Evolutionary conservation across 2,888 invertebrate species (phyloP), one percentile per base, ranked within the genome.

Genomic region (Rhamphomyia laevipes): DNA sequence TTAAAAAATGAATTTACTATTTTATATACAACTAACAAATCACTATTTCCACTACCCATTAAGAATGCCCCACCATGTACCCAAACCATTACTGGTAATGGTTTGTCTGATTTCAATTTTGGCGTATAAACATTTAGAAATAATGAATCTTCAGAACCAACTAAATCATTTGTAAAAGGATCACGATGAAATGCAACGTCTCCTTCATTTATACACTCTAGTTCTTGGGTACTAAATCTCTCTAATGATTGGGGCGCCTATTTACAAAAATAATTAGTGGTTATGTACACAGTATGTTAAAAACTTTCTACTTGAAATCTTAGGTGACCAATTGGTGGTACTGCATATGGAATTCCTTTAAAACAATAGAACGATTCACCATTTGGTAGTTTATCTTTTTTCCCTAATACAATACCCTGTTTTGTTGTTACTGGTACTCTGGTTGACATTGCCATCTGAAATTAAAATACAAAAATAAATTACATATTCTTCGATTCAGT

Each of bases 341-440:
- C 72, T 2, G 78, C 78, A 57, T 76, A 78, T 0, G 78, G 78
- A 43, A 78, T 73, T 2, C 77, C 74, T 53, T 73, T 72, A 56
- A 76, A 78, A 21, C 67, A 67, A 53, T 65, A 70, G 57, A 71
- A 77, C 35, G 66, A 49, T 43, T 64, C 57, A 9, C 72, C 68
- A 56, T 68, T 71, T 1, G 63, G 59, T 37, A 72, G 68, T 45
- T 61, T 63, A 10, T 62, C 57, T 47, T 68, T 55, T 47, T 64
- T 63, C 1, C 78, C 78, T 52, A 68, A 64, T 42, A 78, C 59
- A 57, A 71, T 70, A 2, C 78, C 78, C 48, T 75, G 71, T 40
- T 62, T 64, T 11, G 72, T 66, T 13, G 57, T 54, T 4, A 68
- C 60, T 55, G 13, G 15, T 9, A 42, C 15, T 27, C 23, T 27